A percentile compares a stretch with the other conserved stretches of the same genome.
Evolutionary conservation across 2,797 vertebrate species (phyloP).

Genomic region (Telmatherina bonti): DNA sequence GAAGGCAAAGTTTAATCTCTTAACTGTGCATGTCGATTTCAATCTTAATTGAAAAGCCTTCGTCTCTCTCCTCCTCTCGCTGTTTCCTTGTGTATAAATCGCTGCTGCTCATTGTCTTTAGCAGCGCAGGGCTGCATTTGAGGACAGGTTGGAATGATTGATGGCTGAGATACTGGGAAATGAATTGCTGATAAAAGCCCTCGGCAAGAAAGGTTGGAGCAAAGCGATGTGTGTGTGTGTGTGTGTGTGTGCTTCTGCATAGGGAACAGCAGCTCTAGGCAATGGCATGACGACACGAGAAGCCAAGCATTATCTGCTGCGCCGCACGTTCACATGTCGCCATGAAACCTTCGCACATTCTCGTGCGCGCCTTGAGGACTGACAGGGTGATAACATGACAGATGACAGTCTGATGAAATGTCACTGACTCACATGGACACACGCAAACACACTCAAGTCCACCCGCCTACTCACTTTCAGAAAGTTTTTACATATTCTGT

Average conservation of each 20-base stretch:
- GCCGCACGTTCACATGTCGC: slow-evolving; percentile 42
- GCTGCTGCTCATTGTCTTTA: slow-evolving; percentile 53
- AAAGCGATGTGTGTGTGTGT: slow-evolving; percentile 13
- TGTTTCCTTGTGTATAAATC: slow-evolving; percentile 62
- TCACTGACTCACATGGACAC: slow-evolving; percentile 27
- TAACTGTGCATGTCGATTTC: slow-evolving; percentile 66
- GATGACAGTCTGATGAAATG: slow-evolving; percentile 60
- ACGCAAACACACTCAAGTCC: slow-evolving; percentile 11
- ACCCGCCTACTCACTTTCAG: slow-evolving; percentile 27
- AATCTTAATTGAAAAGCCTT: slow-evolving; percentile 80
- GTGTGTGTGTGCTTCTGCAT: not conserved
- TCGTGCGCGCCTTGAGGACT: slow-evolving; percentile 15
- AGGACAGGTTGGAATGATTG: slow-evolving; percentile 76
- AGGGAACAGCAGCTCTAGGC: slow-evolving; percentile 14
- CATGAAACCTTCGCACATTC: slow-evolving; percentile 42
- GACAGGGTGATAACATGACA: slow-evolving; percentile 55
- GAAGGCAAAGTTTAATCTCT: slow-evolving; percentile 65
- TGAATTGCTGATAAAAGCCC: slow-evolving; percentile 80
- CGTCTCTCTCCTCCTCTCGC: slow-evolving; percentile 38
- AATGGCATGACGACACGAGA: slow-evolving; percentile 52
- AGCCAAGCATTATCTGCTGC: slow-evolving; percentile 54
- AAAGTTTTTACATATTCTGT: slow-evolving; percentile 16
- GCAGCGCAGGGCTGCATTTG: slow-evolving; percentile 61
- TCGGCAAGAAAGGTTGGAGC: slow-evolving; percentile 61
- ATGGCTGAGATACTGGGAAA: slow-evolving; percentile 79